phyloP scores from a whole-genome alignment of 1,140 invertebrate species.

The Diachasma alloeum region DNA sequence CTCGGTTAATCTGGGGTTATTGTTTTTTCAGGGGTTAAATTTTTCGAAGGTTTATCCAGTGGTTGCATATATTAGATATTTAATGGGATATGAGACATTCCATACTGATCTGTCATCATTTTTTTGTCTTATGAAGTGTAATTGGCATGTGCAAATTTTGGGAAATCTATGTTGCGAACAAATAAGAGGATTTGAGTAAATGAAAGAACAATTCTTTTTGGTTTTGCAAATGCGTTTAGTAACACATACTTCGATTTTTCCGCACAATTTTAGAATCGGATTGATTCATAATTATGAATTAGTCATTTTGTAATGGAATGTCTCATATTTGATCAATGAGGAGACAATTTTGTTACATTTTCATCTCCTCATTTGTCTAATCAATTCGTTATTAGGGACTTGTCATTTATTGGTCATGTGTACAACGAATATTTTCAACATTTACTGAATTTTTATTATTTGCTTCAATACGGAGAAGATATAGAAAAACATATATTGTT shows the following conservation, averaged over 20 bases:
- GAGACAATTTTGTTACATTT: neutral
- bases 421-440: slow-evolving; percentile 42
- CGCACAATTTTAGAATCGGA: too few species aligned
- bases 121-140: too few species aligned
- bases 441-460: slow-evolving; percentile 65
- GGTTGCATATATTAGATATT: neutral
- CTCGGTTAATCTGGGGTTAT: neutral
- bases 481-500: slow-evolving; percentile 64
- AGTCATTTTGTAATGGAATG: too few species aligned
- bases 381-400: neutral
- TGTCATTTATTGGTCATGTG: neutral
- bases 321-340: neutral
- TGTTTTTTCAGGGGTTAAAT: neutral
- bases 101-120: too few species aligned
- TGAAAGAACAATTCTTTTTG: too few species aligned
- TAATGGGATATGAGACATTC: neutral
- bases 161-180: too few species aligned
- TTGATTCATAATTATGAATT: too few species aligned
- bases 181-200: too few species aligned
- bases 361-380: neutral
- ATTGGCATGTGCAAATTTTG: too few species aligned
- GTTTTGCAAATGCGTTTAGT: too few species aligned
- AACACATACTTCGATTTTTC: too few species aligned
- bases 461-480: slow-evolving; percentile 63
- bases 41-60: neutral